Base-by-base conservation (phyloP, 2,113 vertebrate genomes). In the Ceyx melanurus region DNA sequence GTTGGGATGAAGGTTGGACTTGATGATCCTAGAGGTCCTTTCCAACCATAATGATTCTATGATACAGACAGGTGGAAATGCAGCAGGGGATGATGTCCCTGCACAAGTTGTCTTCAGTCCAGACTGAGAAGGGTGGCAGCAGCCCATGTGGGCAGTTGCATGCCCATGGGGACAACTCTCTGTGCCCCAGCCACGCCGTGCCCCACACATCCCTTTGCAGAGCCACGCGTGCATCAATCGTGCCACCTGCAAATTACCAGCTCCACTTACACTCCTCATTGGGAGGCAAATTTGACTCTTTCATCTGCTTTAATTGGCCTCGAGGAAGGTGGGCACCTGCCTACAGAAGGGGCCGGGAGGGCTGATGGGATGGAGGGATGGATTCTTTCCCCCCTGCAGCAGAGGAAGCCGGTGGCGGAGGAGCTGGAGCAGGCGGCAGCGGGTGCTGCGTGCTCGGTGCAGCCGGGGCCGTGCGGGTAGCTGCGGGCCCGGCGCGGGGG, bases 401-500 rank as follows among this genome's bases (percentile, higher is more conserved):
- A 1, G 51, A 10, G 68, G 5, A 2, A 4, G 0, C 1, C 1
- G 1, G 9, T 42, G 13, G 6, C 5, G 37, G 13, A 31, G 54
- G 11, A 29, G 65, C 29, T 1, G 64, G 7, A 8, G 1, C 2
- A 13, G 22, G 28, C 8, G 11, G 8, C 6, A 0, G 29, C 1
- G 18, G 37, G 3, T 1, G 29, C 9, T 0, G 9, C 0, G 43
- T 0, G 6, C 3, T 15, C 1, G 0, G 20, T 0, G 22, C 45
- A 25, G 56, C 15, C 0, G 8, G 22, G 31, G 4, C 54, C 0
- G 16, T 10, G 51, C 37, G 0, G 13, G 35, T 0, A 15, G 54
- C 19, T 31, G 7, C 31, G 2, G 13, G 21, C n/a, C 40, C 3
- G 53, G 4, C 8, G 15, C 3, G 21, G 19, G 1, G 54, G 46